These are phyloP conservation scores for Philopedon plagiatum DNA, from an alignment of 2,888 invertebrate species.

Conservation along the genomic window DNA sequence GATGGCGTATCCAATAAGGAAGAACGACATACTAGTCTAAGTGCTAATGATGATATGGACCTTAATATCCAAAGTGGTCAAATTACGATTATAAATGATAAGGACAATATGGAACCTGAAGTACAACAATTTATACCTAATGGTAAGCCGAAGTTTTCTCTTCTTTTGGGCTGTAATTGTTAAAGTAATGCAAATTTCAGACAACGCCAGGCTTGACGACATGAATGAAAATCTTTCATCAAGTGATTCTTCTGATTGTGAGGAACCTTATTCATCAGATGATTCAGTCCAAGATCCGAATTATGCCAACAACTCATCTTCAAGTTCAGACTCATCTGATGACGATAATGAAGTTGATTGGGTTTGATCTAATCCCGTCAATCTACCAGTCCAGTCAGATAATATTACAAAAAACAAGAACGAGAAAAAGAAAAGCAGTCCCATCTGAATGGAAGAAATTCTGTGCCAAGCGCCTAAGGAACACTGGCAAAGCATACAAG, in stretches of 20 bases:
- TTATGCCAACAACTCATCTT: background rate
- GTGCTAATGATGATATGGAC: too few relatives aligned
- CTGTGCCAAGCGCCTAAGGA: background rate
- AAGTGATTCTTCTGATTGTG: background rate
- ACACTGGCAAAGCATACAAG: conserved; percentile 31
- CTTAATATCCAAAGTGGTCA: too few relatives aligned
- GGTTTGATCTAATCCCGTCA: background rate
- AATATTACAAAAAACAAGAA: conserved; percentile 9
- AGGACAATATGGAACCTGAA: too few relatives aligned
- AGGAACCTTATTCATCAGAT: background rate
- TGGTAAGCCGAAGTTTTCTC: too few relatives aligned
- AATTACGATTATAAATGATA: too few relatives aligned
- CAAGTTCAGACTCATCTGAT: background rate
- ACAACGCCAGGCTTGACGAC: too few relatives aligned
- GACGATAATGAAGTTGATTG: background rate
- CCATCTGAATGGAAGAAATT: conserved; percentile 16
- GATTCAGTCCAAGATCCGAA: conserved; percentile 1
- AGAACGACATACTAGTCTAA: too few relatives aligned
- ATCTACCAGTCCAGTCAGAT: background rate
- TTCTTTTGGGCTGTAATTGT: too few relatives aligned
- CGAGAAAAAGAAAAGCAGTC: conserved; percentile 27
- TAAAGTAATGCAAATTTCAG: background rate
- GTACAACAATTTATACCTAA: too few relatives aligned
- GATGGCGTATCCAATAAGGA: too few relatives aligned
- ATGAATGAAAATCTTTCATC: too few relatives aligned